Evolutionary conservation across 2,888 invertebrate species (phyloP), one percentile per base, ranked within the genome.

Genomic region (Eristalis intricaria): DNA sequence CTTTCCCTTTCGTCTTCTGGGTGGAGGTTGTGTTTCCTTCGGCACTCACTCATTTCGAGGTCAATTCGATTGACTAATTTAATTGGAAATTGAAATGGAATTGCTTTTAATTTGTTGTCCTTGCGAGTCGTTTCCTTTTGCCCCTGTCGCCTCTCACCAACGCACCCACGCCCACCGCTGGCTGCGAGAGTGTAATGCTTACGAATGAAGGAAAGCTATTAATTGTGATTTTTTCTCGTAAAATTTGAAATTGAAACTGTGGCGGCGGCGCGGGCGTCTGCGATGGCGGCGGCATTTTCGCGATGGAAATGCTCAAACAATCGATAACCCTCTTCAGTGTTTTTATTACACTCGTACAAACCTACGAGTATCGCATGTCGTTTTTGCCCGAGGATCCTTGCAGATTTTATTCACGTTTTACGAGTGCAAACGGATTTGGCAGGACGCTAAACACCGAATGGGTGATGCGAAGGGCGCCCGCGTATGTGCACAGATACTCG

Each of bases 71-170:
- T 85, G 85, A 85, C 77, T 85, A 81, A 85, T 84, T 85, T 77
- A 85, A 85, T 81, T 85, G 85, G 81, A 85, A 85, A 85, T 85
- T 85, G 80, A 81, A 85, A 85, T 81, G 85, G 77, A 85, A 81
- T 81, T 81, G 85, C 73, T 85, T 85, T 81, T 81, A 85, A 85
- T 85, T 85, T 85, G 81, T 85, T 85, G 71, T 85, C 81, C 85
- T 77, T 85, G 58, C 63, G 70, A 26, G n/a, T 76, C 61, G 29
- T 66, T 65, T 32, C 32, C 10, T 32, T 32, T 38, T 22, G 40
- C 15, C 26, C 19, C n/a, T 22, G 22, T 65, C 11, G 29, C 13
- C 26, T 66, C 3, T 13, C 38, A 29, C 1, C 35, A 10, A 26
- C 58, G 40, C 19, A 22, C 26, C 26, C 1, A 32, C 32, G 32